These are phyloP conservation scores for Papilio machaon DNA, from an alignment of 1,140 invertebrate species.

Conservation along the genomic window DNA sequence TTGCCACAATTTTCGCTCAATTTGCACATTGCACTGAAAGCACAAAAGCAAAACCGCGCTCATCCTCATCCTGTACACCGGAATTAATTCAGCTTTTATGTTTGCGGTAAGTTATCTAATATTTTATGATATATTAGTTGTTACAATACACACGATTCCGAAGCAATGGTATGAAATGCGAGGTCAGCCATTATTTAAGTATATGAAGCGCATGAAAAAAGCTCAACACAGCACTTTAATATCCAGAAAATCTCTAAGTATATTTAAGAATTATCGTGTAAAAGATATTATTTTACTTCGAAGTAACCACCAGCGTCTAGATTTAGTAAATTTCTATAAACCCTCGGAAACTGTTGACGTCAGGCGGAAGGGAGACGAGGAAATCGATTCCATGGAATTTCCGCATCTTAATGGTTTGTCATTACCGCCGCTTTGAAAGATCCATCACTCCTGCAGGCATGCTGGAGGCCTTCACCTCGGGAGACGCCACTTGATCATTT, in stretches of 20 bases:
- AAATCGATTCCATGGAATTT: not conserved
- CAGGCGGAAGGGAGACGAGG: not conserved
- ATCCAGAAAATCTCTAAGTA: not conserved
- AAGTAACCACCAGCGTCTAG: not conserved
- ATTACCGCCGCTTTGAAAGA: not conserved
- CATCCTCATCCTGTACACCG: not conserved
- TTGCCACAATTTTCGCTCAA: not conserved
- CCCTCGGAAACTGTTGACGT: not conserved
- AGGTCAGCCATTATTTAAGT: not conserved
- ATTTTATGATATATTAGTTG: not conserved
- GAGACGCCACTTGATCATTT: not conserved
- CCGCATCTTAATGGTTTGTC: not conserved
- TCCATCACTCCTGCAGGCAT: not conserved
- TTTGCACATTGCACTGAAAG: not conserved
- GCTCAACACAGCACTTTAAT: not conserved
- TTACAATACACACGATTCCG: not conserved
- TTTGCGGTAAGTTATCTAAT: not conserved
- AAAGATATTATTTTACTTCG: not conserved
- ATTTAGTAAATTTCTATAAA: not conserved
- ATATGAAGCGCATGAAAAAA: conserved; percentile 1
- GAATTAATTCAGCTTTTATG: conserved; percentile 6
- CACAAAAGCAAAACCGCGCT: not conserved
- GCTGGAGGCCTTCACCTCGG: not conserved
- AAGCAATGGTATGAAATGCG: not conserved
- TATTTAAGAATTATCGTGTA: not conserved